Evolutionary conservation across 2,113 vertebrate species (phyloP).

Genomic region (Empidonax alnorum): DNA sequence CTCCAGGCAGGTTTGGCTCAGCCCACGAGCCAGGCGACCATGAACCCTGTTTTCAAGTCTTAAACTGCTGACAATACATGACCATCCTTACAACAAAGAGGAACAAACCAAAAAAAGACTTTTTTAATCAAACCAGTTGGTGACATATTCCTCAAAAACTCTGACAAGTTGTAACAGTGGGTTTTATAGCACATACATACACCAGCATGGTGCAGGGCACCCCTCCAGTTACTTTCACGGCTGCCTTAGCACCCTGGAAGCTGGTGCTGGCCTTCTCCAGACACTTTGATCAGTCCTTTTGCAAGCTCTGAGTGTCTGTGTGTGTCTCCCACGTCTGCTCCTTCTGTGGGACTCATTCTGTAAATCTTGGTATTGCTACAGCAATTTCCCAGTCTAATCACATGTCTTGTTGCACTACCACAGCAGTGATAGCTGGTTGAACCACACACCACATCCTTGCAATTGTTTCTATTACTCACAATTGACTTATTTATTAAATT

Average conservation of each 20-base stretch:
- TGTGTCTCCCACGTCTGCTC: not conserved
- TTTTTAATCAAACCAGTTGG: not conserved
- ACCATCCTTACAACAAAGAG: not conserved
- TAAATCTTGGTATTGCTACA: conserved; percentile 51
- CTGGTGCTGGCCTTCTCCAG: not conserved
- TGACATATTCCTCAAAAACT: not conserved
- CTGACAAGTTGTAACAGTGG: not conserved
- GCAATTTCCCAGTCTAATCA: conserved; percentile 62
- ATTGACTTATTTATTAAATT: conserved; percentile 62
- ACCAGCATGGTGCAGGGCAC: not conserved
- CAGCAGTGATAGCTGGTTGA: conserved; percentile 64
- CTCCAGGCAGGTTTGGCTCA: not conserved
- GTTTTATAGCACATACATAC: not conserved
- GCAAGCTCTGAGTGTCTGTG: not conserved
- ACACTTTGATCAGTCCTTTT: not conserved
- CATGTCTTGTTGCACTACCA: conserved; percentile 59
- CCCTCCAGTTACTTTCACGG: not conserved
- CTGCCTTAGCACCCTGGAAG: not conserved
- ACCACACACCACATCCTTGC: conserved; percentile 71
- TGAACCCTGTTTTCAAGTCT: not conserved
- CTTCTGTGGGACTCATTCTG: not conserved
- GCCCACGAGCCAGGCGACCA: not conserved
- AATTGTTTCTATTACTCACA: conserved; percentile 65
- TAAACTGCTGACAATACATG: not conserved
- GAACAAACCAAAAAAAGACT: not conserved